These are phyloP conservation scores for Albula glossodonta DNA, from an alignment of 2,113 vertebrate genomes.

Conservation along the genomic window DNA sequence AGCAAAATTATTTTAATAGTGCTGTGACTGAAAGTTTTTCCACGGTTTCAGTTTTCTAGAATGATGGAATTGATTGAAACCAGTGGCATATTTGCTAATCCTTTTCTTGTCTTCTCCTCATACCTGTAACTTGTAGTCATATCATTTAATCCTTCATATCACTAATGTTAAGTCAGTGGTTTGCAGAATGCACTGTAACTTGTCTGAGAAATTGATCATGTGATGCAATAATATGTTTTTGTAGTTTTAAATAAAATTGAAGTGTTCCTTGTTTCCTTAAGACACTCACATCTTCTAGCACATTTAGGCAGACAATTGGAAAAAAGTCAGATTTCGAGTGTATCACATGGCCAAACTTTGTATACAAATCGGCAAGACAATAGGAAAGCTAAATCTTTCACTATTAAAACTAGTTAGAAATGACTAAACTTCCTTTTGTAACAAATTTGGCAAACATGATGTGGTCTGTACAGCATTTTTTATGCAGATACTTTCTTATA, in stretches of 20 bases:
- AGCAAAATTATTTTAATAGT: not conserved
- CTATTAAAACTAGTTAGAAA: not conserved
- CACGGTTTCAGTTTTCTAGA: not conserved
- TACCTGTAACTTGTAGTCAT: not conserved
- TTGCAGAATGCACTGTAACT: not conserved
- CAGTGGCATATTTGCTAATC: not conserved
- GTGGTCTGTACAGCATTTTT: not conserved
- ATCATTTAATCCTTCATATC: not conserved
- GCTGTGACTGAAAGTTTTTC: not conserved
- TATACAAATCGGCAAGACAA: not conserved
- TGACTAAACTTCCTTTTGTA: not conserved
- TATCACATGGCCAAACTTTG: not conserved
- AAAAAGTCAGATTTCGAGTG: not conserved
- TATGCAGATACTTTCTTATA: not conserved
- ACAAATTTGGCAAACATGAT: not conserved
- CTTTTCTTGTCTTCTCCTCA: not conserved
- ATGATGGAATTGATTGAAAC: not conserved
- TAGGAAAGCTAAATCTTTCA: no score
- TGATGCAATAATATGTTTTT: not conserved
- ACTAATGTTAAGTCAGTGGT: not conserved
- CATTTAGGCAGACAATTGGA: not conserved
- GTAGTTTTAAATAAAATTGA: not conserved
- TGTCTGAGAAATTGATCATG: not conserved
- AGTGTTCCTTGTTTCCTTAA: not conserved
- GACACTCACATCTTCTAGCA: not conserved